A percentile compares a stretch with the other conserved stretches of the same genome.
These are phyloP conservation scores for Euphysa ruthae DNA, from an alignment of 30 jellyfish, hydroid and myxozoan species.

Conservation along the genomic window DNA sequence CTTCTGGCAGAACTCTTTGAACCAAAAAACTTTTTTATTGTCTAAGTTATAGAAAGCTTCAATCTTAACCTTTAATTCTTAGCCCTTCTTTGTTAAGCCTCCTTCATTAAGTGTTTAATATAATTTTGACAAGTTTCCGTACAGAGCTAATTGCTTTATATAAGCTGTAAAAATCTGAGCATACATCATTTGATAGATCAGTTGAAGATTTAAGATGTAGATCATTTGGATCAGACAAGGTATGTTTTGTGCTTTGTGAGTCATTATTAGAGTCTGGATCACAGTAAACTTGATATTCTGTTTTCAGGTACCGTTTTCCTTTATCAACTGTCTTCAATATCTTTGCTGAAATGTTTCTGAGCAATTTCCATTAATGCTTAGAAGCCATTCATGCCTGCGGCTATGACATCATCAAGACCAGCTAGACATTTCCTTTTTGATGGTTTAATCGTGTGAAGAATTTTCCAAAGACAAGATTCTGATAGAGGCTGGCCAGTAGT, in stretches of 20 bases:
- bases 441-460: neutral
- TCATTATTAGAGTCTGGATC: neutral
- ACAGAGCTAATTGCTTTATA: too few species aligned
- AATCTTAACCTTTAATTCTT: too few species aligned
- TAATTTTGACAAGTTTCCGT: too few species aligned
- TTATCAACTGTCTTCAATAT: neutral
- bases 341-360: neutral
- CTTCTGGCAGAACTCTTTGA: neutral
- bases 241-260: neutral
- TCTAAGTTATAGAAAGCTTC: neutral
- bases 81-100: neutral
- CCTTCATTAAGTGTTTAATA: neutral
- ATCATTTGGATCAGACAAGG: neutral
- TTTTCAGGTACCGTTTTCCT: neutral
- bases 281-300: neutral
- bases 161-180: too few species aligned
- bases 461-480: conserved; percentile 1
- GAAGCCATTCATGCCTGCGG: neutral
- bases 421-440: neutral
- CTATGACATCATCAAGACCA: neutral
- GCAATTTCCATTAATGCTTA: neutral
- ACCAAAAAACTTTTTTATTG: neutral
- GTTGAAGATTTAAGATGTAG: neutral
- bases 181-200: neutral
- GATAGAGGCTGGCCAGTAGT: neutral